Base-by-base conservation (phyloP, 2,113 vertebrate genomes). In the Indri indri region DNA sequence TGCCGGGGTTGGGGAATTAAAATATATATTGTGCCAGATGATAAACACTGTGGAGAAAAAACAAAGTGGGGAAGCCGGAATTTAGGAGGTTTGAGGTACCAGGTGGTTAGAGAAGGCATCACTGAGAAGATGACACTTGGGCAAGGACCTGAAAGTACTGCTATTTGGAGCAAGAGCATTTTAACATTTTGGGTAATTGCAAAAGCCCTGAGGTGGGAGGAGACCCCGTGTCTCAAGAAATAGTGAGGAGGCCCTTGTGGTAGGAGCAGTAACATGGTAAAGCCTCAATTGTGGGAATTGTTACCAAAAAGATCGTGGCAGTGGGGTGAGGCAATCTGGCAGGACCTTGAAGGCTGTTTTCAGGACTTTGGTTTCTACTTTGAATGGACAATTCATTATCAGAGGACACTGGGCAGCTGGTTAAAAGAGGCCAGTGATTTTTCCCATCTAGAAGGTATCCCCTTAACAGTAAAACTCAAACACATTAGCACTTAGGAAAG, bases 111-210 rank as follows among this genome's bases (percentile, higher is more conserved):
- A 63, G 65, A 54, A 52, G 13, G 40, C 65, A 2, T 84, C 30
- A 4, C 70, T 23, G 27, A 79, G 71, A 45, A 50, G n/a, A 22
- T 54, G 57, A 17, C 32, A 4, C 8, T 32, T 10, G 34, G 22
- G 27, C 22, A 25, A 17, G 54, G 68, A n/a, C 42, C 27, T 10
- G 23, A 34, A 87, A 27, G 45, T 42, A 42, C 22, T n/a, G 20
- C 59, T 70, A 0, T 59, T 18, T 37, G 42, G 23, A 71, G 32
- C 42, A 77, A 16, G 50, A 71, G 10, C 8, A 2, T 30, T 27
- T 50, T 85, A 23, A 1, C 11, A 0, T 34, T 42, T 3, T n/a
- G 40, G 47, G 34, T 37, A 18, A 1, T 3, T 42, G 32, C 52
- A n/a, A 27, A 63, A n/a, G 32, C 54, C 18, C 9, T 23, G 17